Percentiles rank a stretch among this genome's conserved stretches.
phyloP scores from a whole-genome alignment of 1,140 invertebrate genomes.

The Drosophila pseudoananassae region DNA sequence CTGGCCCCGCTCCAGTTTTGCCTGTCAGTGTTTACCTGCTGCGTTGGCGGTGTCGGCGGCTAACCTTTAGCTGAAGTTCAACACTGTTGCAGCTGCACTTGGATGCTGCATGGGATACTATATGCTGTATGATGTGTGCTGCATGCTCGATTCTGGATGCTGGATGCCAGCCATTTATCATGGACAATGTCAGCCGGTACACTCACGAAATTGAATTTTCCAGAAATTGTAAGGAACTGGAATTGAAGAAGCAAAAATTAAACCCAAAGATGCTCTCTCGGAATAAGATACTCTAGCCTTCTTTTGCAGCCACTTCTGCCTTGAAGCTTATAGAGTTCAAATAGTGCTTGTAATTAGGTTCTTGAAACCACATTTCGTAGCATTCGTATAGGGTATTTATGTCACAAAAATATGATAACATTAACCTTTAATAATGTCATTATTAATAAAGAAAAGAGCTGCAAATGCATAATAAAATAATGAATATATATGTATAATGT shows the following conservation, averaged over 20 bases:
- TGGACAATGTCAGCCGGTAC: slow-evolving; percentile 10
- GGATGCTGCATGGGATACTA: slow-evolving; percentile 22
- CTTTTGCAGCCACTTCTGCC: too few species aligned
- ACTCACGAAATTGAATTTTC: slow-evolving; percentile 1
- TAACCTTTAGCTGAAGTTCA: slow-evolving; percentile 58
- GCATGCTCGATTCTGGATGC: slow-evolving; percentile 2
- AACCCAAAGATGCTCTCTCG: too few species aligned
- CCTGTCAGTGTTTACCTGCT: slow-evolving; percentile 50
- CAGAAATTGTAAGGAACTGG: not conserved
- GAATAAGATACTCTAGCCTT: too few species aligned
- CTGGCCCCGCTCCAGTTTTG: slow-evolving; percentile 13
- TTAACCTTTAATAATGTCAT: too few species aligned
- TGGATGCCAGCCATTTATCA: slow-evolving; percentile 13
- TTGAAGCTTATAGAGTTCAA: too few species aligned
- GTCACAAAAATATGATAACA: too few species aligned
- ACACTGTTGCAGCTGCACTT: slow-evolving; percentile 33
- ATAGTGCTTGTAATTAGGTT: too few species aligned
- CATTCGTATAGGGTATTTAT: too few species aligned
- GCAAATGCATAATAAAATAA: too few species aligned
- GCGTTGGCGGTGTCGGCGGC: slow-evolving; percentile 42
- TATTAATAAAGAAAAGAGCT: too few species aligned
- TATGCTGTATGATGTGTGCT: not conserved
- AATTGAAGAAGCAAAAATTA: not conserved
- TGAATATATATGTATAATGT: too few species aligned
- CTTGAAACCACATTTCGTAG: too few species aligned